Base-by-base conservation (phyloP, 1,140 invertebrate genomes). In the Adelges cooleyi region DNA sequence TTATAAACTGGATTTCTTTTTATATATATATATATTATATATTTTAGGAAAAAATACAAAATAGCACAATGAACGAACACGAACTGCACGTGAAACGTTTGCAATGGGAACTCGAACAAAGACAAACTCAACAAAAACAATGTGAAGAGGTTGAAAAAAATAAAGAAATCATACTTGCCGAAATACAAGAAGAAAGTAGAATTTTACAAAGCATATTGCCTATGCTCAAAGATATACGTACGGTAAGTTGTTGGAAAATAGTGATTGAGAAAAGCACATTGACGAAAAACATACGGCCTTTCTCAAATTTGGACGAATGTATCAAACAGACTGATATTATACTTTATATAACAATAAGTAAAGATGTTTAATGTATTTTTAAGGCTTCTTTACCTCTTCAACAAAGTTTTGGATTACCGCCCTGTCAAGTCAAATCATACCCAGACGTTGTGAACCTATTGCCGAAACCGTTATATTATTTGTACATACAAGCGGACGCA, bases 61-160 rank as follows among this genome's bases (percentile, higher is more conserved):
- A 18, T 46, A 40, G 54, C 44, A 5, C 27, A 5, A 62, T 62
- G 10, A 62, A 27, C 46, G 22, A 46, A 22, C 56, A 62, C n/a
- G 56, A 62, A 46, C 46, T 62, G 44, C 56, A 62, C 33, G 38
- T 62, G 15, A 62, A n/a, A 62, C 56, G 56, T 22, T 42, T 62
- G 0, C 56, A 62, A 22, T 62, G 40, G 38, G 56, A 62, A 8
- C 44, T 62, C 46, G 42, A 62, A 33, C 56, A 62, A 15, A 62
- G 56, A n/a, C 42, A 62, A 62, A 62, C 25, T 48, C 56, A 62
- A 62, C 56, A 62, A 62, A 33, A 62, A 62, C 56, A 62, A 33
- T 62, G 56, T 62, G 42, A 62, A 29, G 56, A 62, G 33, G 56
- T 62, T 8, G 56, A 62, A 48, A 62, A 62, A 62, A 46, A 18